A percentile compares a stretch with the other conserved stretches of the same genome.
These are phyloP conservation scores for Prunella strophiata DNA, from an alignment of 2,797 vertebrate genomes.

Conservation along the genomic window DNA sequence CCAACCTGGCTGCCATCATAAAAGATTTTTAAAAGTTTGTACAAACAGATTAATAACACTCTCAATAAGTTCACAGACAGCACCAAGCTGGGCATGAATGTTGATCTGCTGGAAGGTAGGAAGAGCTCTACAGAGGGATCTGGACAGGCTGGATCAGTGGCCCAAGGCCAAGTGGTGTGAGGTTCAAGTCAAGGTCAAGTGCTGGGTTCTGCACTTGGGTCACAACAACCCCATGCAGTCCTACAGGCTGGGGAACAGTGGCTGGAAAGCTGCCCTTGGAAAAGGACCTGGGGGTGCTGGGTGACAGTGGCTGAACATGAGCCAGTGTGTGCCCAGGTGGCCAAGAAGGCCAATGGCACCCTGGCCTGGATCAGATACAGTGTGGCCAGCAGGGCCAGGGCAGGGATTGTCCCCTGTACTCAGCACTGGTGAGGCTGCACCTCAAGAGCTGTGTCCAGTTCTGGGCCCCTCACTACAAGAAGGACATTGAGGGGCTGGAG, in stretches of 20 bases:
- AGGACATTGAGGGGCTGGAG: neutral
- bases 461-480: neutral
- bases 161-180: neutral
- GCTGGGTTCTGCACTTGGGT: neutral
- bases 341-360: neutral
- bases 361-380: neutral
- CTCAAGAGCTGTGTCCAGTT: neutral
- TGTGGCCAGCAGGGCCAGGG: neutral
- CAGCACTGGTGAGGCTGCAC: rapidly evolving
- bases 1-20: neutral
- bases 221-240: neutral
- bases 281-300: neutral
- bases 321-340: neutral
- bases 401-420: neutral
- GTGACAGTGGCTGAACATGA: rapidly evolving
- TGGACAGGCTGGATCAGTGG: neutral
- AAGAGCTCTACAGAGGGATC: neutral
- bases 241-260: neutral
- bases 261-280: neutral
- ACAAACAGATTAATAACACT: neutral
- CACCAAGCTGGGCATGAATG: neutral
- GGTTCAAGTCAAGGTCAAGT: neutral
- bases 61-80: neutral
- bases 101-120: neutral
- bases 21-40: neutral